Conservation (phyloP, 2,113 vertebrate genomes). For the Pterocles gutturalis region DNA sequence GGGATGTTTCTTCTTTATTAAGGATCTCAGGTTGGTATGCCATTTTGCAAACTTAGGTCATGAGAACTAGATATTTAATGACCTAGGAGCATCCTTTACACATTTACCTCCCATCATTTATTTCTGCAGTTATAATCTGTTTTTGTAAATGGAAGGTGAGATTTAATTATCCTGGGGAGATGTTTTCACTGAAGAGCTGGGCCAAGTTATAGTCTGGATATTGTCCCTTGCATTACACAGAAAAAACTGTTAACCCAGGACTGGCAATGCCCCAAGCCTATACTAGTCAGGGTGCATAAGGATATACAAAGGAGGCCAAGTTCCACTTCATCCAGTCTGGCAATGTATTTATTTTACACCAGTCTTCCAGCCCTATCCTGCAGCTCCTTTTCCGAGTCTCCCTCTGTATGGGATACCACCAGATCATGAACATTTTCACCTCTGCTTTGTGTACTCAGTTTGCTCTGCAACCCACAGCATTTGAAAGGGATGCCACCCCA, state of each 20-base stretch:
- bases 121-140: not conserved
- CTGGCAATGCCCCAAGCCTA: not conserved
- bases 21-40: not conserved
- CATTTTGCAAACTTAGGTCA: not conserved
- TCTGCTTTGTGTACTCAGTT: not conserved
- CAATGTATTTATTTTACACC: not conserved
- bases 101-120: not conserved
- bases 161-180: not conserved
- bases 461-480: not conserved
- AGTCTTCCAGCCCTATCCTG: not conserved
- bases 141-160: not conserved
- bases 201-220: not conserved
- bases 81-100: not conserved
- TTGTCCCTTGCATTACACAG: not conserved
- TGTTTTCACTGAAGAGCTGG: not conserved
- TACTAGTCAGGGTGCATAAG: not conserved
- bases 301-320: not conserved
- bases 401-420: not conserved
- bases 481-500: not conserved
- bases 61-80: not conserved
- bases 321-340: not conserved
- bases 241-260: not conserved
- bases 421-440: not conserved
- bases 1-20: not conserved
- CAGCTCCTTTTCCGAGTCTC: not conserved